Base-by-base conservation (phyloP, 1,140 invertebrate genomes). In the Scaptomyza graminum region DNA sequence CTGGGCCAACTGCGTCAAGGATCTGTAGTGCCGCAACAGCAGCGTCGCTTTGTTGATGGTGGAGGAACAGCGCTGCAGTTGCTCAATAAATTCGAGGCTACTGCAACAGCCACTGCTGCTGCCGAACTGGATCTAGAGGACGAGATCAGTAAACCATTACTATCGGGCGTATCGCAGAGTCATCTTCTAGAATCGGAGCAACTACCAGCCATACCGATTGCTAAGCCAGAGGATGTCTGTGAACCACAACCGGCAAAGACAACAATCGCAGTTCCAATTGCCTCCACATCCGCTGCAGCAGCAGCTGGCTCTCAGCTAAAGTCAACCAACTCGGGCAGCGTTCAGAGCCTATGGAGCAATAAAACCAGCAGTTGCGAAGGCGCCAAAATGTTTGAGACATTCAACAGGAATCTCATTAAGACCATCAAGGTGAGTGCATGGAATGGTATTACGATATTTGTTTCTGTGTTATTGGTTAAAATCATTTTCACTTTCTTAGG, bases 391-490 rank as follows among this genome's bases (percentile, higher is more conserved):
- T 92, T 92, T 15, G 91, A 92, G 62, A 91, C 79, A 13, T 92
- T 92, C 69, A 92, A 92, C 54, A 63, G 90, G 47, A 92, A 92
- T 77, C 79, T 92, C 18, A 92, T 92, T 15, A 92, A 92, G 70
- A 91, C 91, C 0, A 92, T 92, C 1, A 92, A 92, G 91, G 91
- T 92, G 5, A 55, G 43, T 4, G 8, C 11, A 9, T 8, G 6
- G 4, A 31, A n/a, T 8, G 12, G 12, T 12, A 12, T 2, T 6
- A 22, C 2, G 18, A 22, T 22, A 22, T 1, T 22, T 22, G 18
- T 2, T 22, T 0, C 8, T 1, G 0, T 1, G 12, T 1, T n/a
- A n/a, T 13, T 34, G 11, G 52, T 0, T 16, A 0, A 7, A 15
- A 51, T 13, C 11, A 3, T 1, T 34, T 7, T 34, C 0, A 1